phyloP scores from a whole-genome alignment of 2,888 invertebrate species.

The Aromia moschata region DNA sequence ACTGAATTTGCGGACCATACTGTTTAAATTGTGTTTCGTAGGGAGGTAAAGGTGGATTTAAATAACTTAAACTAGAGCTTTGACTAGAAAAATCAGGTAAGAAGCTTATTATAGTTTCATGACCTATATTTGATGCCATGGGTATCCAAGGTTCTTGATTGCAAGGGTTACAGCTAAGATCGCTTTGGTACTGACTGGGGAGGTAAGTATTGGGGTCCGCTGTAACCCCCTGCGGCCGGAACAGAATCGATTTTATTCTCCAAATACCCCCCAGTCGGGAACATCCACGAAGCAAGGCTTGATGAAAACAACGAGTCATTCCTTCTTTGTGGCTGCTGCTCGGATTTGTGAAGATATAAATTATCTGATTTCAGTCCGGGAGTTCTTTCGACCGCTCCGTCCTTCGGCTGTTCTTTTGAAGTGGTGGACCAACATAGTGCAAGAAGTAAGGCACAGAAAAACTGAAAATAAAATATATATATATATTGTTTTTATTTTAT shows the following conservation, averaged over 20 bases:
- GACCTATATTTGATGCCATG: slow-evolving; percentile 64
- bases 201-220: slow-evolving; percentile 47
- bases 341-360: slow-evolving; percentile 54
- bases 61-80: slow-evolving; percentile 23
- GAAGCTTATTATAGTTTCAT: slow-evolving; percentile 53
- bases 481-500: too few relatives aligned
- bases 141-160: slow-evolving; percentile 86
- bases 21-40: slow-evolving; percentile 11
- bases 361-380: slow-evolving; percentile 62
- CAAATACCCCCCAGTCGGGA: slow-evolving; percentile 56
- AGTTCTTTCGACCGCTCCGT: too few relatives aligned
- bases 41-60: slow-evolving; percentile 23
- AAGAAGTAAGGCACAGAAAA: slow-evolving; percentile 28
- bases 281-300: slow-evolving; percentile 70
- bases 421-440: slow-evolving; percentile 27
- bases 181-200: slow-evolving; percentile 40
- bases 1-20: slow-evolving; percentile 28
- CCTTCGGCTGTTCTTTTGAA: too few relatives aligned
- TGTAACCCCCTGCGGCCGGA: slow-evolving; percentile 39
- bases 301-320: slow-evolving; percentile 67
- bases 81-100: slow-evolving; percentile 45
- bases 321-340: slow-evolving; percentile 38
- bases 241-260: slow-evolving; percentile 35
- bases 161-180: slow-evolving; percentile 76
- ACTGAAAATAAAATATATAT: too few relatives aligned